Evolutionary conservation across 1,140 invertebrate genomes (phyloP).

Genomic region (Lepidurus couesii): DNA sequence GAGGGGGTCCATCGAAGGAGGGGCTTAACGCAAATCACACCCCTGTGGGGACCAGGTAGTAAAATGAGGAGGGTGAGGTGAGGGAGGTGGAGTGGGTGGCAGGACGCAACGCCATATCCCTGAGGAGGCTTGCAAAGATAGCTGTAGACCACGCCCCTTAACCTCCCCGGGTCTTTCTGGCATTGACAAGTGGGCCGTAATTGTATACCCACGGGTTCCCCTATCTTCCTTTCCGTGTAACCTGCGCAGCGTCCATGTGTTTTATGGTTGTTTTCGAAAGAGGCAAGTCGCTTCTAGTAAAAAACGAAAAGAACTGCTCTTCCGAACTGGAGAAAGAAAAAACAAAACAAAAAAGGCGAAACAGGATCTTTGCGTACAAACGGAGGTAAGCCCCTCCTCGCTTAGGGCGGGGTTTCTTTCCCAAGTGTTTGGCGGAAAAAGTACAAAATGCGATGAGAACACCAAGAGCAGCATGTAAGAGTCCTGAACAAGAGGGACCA

Average conservation of each 20-base stretch:
- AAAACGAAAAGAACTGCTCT: conserved; percentile 9
- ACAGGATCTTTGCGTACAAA: neutral
- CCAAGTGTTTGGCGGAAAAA: neutral
- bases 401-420: neutral
- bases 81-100: neutral
- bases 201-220: conserved; percentile 8
- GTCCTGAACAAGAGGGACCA: neutral
- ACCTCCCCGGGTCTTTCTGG: conserved; percentile 8
- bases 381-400: neutral
- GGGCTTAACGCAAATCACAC: neutral
- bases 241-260: conserved; percentile 20
- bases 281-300: conserved; percentile 7
- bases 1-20: neutral
- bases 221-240: conserved; percentile 14
- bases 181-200: conserved; percentile 21
- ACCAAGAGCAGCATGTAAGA: conserved; percentile 1
- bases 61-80: neutral
- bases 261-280: conserved; percentile 22
- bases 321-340: conserved; percentile 24
- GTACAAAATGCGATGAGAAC: neutral
- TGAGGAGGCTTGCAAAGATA: neutral
- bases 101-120: conserved; percentile 1
- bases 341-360: conserved; percentile 30
- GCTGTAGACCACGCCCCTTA: conserved; percentile 7
- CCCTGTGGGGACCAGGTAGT: conserved; percentile 17